These are phyloP conservation scores for Onychomys arenicola DNA, from an alignment of 2,797 vertebrate genomes.

Conservation along the genomic window DNA sequence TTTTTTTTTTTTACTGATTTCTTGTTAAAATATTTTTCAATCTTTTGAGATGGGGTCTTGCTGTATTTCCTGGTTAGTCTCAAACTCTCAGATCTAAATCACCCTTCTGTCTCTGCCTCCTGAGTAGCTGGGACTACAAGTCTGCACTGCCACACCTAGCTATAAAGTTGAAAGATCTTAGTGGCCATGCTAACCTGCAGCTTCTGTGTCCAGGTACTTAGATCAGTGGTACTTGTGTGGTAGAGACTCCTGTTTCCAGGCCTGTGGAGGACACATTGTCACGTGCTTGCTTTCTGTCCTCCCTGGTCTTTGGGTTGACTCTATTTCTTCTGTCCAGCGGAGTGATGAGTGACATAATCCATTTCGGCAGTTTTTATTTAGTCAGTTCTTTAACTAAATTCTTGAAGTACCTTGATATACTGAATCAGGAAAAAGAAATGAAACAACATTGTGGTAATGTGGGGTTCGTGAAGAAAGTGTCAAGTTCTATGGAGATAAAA, in stretches of 20 bases:
- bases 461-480: background rate
- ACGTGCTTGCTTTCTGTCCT: background rate
- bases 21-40: background rate
- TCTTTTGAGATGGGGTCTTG: background rate
- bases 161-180: background rate
- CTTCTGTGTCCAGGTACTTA: background rate
- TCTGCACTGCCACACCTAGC: background rate
- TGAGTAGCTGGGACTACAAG: background rate
- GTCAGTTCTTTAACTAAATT: constrained; percentile 32
- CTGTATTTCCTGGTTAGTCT: background rate
- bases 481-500: constrained; percentile 37
- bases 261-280: background rate
- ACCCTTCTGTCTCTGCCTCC: background rate
- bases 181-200: background rate
- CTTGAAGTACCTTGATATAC: background rate
- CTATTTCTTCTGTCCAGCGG: background rate
- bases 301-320: background rate
- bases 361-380: constrained; percentile 31
- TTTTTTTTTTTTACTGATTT: background rate
- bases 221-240: background rate
- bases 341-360: background rate
- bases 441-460: background rate
- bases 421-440: background rate
- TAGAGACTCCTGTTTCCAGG: background rate
- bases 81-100: background rate